Percentiles rank a stretch among this genome's conserved stretches.
Evolutionary conservation across 2,797 vertebrate genomes (phyloP).

Genomic region (Anolis apletophallus): DNA sequence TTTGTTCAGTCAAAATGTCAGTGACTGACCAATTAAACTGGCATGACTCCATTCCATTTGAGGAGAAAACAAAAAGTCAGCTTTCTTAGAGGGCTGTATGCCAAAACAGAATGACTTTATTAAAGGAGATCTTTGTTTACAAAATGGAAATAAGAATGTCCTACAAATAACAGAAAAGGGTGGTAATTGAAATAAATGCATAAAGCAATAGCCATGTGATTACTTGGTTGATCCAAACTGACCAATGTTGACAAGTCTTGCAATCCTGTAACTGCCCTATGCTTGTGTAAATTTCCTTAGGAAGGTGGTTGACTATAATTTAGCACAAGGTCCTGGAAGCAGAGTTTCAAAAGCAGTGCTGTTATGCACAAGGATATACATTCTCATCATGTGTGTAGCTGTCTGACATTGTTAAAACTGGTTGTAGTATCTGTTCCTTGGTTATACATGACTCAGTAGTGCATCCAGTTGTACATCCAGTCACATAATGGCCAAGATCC

Average conservation of each 20-base stretch:
- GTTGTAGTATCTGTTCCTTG: too few species aligned
- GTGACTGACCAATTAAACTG: constrained; percentile 16
- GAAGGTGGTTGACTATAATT: too few species aligned
- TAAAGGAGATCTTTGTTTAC: constrained; percentile 15
- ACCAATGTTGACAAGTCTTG: neutral
- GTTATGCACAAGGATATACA: too few species aligned
- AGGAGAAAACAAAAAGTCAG: neutral
- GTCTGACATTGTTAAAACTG: too few species aligned
- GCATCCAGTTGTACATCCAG: too few species aligned
- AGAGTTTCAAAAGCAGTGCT: too few species aligned
- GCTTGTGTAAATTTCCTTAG: too few species aligned
- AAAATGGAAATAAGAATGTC: constrained; percentile 39
- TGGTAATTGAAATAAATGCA: neutral
- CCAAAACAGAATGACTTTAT: constrained; percentile 35
- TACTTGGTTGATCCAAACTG: neutral
- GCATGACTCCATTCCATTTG: neutral
- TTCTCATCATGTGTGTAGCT: too few species aligned
- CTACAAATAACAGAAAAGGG: constrained; percentile 30
- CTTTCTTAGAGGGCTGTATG: constrained; percentile 23
- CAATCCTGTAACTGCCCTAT: neutral
- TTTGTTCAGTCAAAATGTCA: neutral
- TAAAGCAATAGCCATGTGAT: neutral
- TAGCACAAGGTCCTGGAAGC: too few species aligned
- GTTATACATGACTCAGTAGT: too few species aligned
- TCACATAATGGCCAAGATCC: too few species aligned